Evolutionary conservation across 64 coral and sea anemone genomes (phyloP).

Genomic region (Pocillopora verrucosa): DNA sequence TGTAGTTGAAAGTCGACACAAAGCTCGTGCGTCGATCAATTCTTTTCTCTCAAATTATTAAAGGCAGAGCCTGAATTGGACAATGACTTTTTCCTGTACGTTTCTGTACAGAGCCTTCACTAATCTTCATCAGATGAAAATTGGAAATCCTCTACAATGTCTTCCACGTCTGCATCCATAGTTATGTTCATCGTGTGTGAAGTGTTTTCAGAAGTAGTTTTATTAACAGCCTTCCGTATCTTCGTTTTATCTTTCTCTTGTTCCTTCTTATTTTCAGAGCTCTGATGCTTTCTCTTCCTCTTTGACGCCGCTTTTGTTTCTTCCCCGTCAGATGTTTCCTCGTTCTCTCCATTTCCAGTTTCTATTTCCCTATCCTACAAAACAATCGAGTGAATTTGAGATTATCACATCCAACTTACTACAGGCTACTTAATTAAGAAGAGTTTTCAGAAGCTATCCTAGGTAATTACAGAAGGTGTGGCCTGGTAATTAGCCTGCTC

Average conservation of each 20-base stretch:
- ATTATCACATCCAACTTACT: too few relatives aligned
- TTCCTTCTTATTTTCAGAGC: neutral
- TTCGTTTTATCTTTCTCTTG: constrained; percentile 37
- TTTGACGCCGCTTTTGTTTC: constrained; percentile 12
- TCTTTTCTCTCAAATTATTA: too few relatives aligned
- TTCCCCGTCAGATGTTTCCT: constrained; percentile 37
- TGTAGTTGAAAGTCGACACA: too few relatives aligned
- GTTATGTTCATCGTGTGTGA: neutral
- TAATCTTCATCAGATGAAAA: constrained; percentile 87
- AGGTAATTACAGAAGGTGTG: too few relatives aligned
- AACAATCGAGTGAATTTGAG: neutral
- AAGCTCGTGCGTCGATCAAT: too few relatives aligned
- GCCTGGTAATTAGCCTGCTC: too few relatives aligned
- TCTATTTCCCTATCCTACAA: constrained; percentile 34
- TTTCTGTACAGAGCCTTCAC: neutral
- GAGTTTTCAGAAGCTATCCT: too few relatives aligned
- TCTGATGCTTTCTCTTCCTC: constrained; percentile 18
- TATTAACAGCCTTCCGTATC: constrained; percentile 16
- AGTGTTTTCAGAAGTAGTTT: neutral
- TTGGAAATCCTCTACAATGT: constrained; percentile 78
- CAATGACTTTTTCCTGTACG: neutral
- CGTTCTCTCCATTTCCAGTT: constrained; percentile 4
- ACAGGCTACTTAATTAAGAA: too few relatives aligned
- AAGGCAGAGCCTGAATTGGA: neutral
- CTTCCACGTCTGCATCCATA: constrained; percentile 38